phyloP scores from a whole-genome alignment of 2,797 vertebrate species.

The Urosaurus nigricauda region DNA sequence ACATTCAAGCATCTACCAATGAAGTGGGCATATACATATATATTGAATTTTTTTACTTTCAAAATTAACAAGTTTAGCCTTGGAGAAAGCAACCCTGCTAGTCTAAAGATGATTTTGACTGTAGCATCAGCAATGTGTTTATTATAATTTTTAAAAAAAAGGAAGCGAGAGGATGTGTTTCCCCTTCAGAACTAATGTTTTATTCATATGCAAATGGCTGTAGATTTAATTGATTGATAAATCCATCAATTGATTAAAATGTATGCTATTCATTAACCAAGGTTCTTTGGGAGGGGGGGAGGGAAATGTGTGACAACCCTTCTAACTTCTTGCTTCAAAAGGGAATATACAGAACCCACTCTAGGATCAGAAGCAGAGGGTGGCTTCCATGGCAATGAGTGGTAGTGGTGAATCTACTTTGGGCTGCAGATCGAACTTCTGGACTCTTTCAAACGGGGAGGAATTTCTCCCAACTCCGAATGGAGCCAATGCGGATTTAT shows the following conservation, averaged over 20 bases:
- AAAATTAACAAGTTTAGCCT: neutral
- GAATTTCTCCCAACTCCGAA: too few species aligned
- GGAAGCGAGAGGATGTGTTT: neutral
- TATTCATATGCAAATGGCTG: neutral
- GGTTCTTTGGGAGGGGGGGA: neutral
- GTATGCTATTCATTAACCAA: neutral
- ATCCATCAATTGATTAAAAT: constrained; percentile 18
- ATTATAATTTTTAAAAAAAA: neutral
- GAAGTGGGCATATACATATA: too few species aligned
- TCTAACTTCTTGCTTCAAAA: neutral
- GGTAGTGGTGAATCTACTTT: too few species aligned
- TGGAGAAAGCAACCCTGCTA: neutral
- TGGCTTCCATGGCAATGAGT: too few species aligned
- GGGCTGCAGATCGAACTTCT: too few species aligned
- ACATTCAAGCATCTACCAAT: neutral
- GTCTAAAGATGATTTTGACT: neutral
- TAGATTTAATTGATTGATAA: constrained; percentile 11
- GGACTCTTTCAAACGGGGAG: too few species aligned
- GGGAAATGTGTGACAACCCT: neutral
- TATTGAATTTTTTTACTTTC: neutral
- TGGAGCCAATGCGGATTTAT: too few species aligned
- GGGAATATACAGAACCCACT: neutral
- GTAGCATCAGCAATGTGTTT: neutral
- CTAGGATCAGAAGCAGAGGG: neutral
- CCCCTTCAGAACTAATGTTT: neutral